Evolutionary conservation across 2,888 invertebrate genomes (phyloP), one percentile per base, ranked within the genome.

Genomic region (Parascotia fuliginaria): DNA sequence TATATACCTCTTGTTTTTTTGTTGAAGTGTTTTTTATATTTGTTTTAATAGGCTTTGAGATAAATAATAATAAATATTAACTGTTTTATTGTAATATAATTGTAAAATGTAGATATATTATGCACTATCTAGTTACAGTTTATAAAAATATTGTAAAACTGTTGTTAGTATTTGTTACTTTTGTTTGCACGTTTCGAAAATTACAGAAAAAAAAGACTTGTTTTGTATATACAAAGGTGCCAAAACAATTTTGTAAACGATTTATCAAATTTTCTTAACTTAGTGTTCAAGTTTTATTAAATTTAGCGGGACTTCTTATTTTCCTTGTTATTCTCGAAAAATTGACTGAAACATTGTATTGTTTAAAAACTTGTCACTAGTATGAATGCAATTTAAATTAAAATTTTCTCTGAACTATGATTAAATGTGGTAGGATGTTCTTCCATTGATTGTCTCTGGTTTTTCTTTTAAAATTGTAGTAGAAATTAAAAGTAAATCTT

Each of bases 251-350:
- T 33, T 55, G 31, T 36, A 43, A 40, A 45, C 22, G 28, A 44
- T 52, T 48, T 55, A 55, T 50, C 47, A 42, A 24, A 46, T 2
- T 45, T n/a, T 42, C 53, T 49, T 48, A 34, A 44, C 11, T 43
- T 63, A 64, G 37, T n/a, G 14, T 28, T 34, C 36, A 57, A 50
- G 48, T n/a, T 19, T 29, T 27, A 28, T 24, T 14, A 31, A 24
- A 34, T 31, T 42, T 24, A 32, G 37, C 55, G 61, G 60, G 65
- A 55, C 60, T 64, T 64, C 33, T 39, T 39, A 19, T 39, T 15
- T 9, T 11, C 0, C 16, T 19, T 9, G 9, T 2, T n/a, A 32
- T 32, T 33, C 3, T 3, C n/a, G n/a, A 1, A n/a, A 33, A n/a
- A n/a, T n/a, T n/a, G n/a, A n/a, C n/a, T n/a, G n/a, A n/a, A n/a